phyloP scores from a whole-genome alignment of 2,113 vertebrate genomes.

The Orthonyx spaldingii region DNA sequence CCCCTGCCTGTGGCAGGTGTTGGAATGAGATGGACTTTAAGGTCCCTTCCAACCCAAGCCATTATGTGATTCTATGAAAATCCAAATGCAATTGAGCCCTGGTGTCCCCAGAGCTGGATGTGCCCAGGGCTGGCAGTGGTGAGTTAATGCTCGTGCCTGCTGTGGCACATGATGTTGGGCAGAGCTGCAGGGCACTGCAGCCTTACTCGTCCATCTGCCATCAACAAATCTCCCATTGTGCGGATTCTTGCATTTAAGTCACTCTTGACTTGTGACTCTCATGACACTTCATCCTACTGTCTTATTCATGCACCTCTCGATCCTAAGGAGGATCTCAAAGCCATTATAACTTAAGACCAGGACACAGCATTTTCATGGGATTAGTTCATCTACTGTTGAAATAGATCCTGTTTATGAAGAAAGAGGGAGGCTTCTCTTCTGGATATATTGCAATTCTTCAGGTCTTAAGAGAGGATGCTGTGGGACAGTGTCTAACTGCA shows the following conservation, averaged over 20 bases:
- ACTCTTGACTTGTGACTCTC: not conserved
- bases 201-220: not conserved
- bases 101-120: not conserved
- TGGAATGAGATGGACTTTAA: not conserved
- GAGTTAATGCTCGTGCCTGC: not conserved
- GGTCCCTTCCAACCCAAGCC: not conserved
- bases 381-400: not conserved
- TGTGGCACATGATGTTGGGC: not conserved
- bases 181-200: not conserved
- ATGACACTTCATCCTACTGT: not conserved
- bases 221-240: not conserved
- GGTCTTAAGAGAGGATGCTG: not conserved
- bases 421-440: not conserved
- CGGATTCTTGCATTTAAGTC: not conserved
- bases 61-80: not conserved
- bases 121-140: not conserved
- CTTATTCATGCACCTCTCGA: not conserved
- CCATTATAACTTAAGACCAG: not conserved
- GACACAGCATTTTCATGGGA: not conserved
- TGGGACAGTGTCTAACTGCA: not conserved
- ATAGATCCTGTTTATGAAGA: not conserved
- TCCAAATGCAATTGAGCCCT: not conserved
- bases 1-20: not conserved
- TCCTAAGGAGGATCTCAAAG: not conserved
- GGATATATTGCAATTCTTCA: not conserved